Conservation (phyloP, 35 echinoderm and acorn worm genomes). For the Chiridota heheva region DNA sequence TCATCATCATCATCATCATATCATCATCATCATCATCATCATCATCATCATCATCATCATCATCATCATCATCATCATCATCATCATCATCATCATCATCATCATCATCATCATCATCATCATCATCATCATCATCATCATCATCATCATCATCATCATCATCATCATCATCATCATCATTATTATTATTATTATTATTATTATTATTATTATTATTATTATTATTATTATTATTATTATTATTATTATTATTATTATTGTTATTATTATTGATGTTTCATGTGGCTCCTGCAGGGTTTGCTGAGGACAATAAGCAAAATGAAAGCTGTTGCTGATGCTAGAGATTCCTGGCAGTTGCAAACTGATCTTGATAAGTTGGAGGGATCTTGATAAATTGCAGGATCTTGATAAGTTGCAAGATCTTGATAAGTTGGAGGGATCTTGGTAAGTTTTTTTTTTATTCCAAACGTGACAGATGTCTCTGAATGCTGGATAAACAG, state of each 20-base stretch:
- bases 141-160: conserved; percentile 41
- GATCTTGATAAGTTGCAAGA: too few relatives aligned
- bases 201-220: neutral
- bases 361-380: too few relatives aligned
- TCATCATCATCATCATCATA: too few relatives aligned
- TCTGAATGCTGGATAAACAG: too few relatives aligned
- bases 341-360: too few relatives aligned
- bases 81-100: conserved; percentile 27
- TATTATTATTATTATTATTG: neutral
- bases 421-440: too few relatives aligned
- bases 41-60: conserved; percentile 10
- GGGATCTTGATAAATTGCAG: too few relatives aligned
- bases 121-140: conserved; percentile 37
- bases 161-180: conserved; percentile 31
- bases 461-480: too few relatives aligned
- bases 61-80: conserved; percentile 18
- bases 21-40: too few relatives aligned
- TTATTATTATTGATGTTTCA: neutral
- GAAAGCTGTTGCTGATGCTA: too few relatives aligned
- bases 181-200: neutral
- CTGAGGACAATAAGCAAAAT: too few relatives aligned
- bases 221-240: neutral
- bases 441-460: too few relatives aligned
- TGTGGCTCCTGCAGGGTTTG: neutral
- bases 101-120: conserved; percentile 18